phyloP scores from a whole-genome alignment of 2,113 vertebrate species.

The Felis catus region F.catus_Fca126_mat1.0 CM031426.1:28738501-28739000 shows the following conservation, averaged over 20 bases:
- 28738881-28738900: background rate
- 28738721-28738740: background rate
- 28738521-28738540: background rate
- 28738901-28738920: background rate
- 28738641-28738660: background rate
- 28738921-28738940: background rate
- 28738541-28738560: background rate
- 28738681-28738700: rapidly evolving
- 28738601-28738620: background rate
- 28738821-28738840: background rate
- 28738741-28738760: background rate
- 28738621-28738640: background rate
- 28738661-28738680: no score
- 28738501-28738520: background rate
- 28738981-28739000: background rate
- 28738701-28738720: background rate
- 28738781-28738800: background rate
- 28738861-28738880: background rate
- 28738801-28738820: background rate
- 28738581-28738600: background rate
- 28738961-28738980: no score
- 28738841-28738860: rapidly evolving
- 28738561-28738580: rapidly evolving
- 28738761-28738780: background rate
- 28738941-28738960: no score